Percentiles rank a stretch among this genome's conserved stretches.
Conservation (phyloP, 2,113 vertebrate genomes). For the Phrynosoma platyrhinos region DNA sequence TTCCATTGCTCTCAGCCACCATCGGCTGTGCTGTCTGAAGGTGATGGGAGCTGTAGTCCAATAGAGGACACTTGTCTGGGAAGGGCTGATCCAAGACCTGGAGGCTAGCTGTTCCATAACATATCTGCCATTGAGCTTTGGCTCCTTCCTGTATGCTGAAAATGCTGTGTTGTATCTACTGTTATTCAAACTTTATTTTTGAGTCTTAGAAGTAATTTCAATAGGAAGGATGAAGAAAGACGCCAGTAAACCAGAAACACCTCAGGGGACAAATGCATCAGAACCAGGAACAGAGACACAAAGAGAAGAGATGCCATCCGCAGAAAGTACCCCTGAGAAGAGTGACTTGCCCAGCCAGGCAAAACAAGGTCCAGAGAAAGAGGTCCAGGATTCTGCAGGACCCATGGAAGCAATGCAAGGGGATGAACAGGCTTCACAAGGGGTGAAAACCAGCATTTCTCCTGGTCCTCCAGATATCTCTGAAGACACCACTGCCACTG, state of each 20-base stretch:
- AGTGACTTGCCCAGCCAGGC: background rate
- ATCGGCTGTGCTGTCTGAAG: background rate
- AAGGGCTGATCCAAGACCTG: no score
- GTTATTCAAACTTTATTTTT: background rate
- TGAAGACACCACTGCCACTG: background rate
- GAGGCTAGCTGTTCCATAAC: no score
- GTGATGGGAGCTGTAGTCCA: no score
- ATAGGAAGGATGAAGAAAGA: background rate
- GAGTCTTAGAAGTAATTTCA: background rate
- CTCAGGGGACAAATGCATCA: background rate
- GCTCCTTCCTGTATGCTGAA: background rate
- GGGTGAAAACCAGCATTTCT: background rate
- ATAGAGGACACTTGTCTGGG: no score
- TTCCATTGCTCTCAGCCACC: background rate
- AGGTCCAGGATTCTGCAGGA: background rate
- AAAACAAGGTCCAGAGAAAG: background rate
- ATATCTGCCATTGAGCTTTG: background rate
- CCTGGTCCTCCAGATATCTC: background rate
- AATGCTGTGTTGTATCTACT: no score
- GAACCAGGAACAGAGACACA: background rate
- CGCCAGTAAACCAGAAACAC: fast-evolving
- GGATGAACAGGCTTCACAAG: no score
- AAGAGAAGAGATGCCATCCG: background rate
- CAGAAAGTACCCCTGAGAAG: background rate
- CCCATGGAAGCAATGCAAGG: background rate